Evolutionary conservation across 2,113 vertebrate genomes (phyloP).

Genomic region (Columba livia): DNA sequence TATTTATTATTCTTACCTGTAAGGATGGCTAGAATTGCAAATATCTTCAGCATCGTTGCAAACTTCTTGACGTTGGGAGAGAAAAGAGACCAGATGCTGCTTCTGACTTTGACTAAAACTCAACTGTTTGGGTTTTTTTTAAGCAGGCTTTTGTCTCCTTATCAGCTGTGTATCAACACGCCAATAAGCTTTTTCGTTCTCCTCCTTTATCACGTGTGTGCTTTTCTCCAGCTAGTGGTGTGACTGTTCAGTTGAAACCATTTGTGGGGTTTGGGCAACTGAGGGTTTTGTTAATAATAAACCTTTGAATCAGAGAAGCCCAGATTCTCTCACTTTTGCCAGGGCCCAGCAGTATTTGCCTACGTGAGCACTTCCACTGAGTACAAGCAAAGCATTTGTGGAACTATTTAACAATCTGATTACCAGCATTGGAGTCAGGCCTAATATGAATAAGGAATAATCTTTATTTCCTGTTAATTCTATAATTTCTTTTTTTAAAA

Average conservation of each 20-base stretch:
- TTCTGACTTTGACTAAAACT: not conserved
- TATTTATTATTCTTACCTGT: constrained; percentile 57
- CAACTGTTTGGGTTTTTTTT: not conserved
- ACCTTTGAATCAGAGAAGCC: constrained; percentile 15
- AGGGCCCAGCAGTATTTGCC: not conserved
- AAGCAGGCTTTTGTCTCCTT: constrained; percentile 38
- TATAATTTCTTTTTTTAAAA: not conserved
- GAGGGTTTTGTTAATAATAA: constrained; percentile 64
- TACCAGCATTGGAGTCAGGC: not conserved
- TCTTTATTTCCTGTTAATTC: constrained; percentile 30
- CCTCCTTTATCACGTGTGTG: constrained; percentile 51
- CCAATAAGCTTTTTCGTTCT: constrained; percentile 53
- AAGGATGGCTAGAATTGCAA: constrained; percentile 26
- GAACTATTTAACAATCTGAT: not conserved
- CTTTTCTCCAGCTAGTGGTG: constrained; percentile 50
- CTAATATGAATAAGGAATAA: not conserved
- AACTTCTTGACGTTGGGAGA: not conserved
- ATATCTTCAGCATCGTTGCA: constrained; percentile 17
- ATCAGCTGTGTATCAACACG: constrained; percentile 50
- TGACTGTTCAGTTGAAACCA: constrained; percentile 45
- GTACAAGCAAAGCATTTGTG: not conserved
- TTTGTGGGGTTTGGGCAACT: constrained; percentile 5
- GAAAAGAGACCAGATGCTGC: constrained; percentile 6
- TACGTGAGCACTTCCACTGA: not conserved
- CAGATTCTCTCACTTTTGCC: not conserved